Conservation (phyloP, 2,113 vertebrate species). For the Tychaedon coryphoeus region DNA sequence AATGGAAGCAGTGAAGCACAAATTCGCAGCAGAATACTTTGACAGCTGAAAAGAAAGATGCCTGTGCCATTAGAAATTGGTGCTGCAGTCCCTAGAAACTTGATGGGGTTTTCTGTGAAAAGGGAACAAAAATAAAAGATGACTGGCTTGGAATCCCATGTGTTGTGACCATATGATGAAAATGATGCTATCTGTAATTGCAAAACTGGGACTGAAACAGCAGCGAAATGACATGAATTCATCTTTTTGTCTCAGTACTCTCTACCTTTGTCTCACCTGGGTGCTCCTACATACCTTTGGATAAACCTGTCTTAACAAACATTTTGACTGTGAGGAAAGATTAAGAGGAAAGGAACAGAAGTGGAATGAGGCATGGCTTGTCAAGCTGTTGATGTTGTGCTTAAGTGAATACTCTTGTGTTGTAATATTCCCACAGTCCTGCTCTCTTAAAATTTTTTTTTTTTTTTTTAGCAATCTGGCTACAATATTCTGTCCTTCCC, state of each 20-base stretch:
- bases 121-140: neutral
- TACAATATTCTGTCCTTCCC: neutral
- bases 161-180: neutral
- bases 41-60: neutral
- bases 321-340: neutral
- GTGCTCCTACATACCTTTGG: neutral
- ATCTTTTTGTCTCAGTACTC: neutral
- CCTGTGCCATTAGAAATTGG: neutral
- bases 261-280: neutral
- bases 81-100: neutral
- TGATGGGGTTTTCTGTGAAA: neutral
- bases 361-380: neutral
- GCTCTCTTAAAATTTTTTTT: neutral
- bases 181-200: neutral
- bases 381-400: neutral
- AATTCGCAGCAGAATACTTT: neutral
- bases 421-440: neutral
- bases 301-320: neutral
- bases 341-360: neutral
- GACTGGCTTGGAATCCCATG: neutral
- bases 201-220: neutral
- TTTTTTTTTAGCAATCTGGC: neutral
- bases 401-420: neutral
- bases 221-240: neutral
- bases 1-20: conserved; percentile 15